phyloP scores from a whole-genome alignment of 2,113 vertebrate species.

The Plotosus lineatus region DNA sequence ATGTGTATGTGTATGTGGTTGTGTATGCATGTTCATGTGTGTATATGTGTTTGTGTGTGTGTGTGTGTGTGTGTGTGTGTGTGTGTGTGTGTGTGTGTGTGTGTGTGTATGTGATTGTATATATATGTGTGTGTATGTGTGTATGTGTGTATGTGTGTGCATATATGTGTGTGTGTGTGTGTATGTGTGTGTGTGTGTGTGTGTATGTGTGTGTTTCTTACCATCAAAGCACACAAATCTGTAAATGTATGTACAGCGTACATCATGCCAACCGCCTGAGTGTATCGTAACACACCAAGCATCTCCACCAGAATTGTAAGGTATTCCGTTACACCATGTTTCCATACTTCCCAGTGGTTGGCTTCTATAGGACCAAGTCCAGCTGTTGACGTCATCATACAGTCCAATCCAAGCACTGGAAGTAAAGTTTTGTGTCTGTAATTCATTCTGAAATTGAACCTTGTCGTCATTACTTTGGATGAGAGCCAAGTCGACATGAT shows the following conservation, averaged over 20 bases:
- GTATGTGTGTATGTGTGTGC: no score
- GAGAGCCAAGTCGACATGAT: not conserved
- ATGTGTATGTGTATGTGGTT: no score
- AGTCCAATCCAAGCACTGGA: conserved; percentile 21
- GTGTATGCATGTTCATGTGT: no score
- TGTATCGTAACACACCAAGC: not conserved
- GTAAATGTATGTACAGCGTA: rapidly evolving
- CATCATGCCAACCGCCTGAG: not conserved
- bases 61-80: no score
- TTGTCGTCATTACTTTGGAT: conserved; percentile 21
- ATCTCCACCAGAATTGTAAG: not conserved
- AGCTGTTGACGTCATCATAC: conserved; percentile 10
- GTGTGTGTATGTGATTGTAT: no score
- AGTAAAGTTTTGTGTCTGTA: not conserved
- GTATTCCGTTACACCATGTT: not conserved
- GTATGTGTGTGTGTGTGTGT: no score
- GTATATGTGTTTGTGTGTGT: no score
- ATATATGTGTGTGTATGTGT: no score
- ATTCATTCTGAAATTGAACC: not conserved
- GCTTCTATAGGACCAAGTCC: conserved; percentile 24
- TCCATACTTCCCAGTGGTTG: not conserved
- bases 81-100: no score
- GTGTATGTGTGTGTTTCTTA: no score
- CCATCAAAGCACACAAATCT: conserved; percentile 9
- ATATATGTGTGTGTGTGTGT: no score